phyloP scores from a whole-genome alignment of 1,140 invertebrate genomes.

The Musca vetustissima region DNA sequence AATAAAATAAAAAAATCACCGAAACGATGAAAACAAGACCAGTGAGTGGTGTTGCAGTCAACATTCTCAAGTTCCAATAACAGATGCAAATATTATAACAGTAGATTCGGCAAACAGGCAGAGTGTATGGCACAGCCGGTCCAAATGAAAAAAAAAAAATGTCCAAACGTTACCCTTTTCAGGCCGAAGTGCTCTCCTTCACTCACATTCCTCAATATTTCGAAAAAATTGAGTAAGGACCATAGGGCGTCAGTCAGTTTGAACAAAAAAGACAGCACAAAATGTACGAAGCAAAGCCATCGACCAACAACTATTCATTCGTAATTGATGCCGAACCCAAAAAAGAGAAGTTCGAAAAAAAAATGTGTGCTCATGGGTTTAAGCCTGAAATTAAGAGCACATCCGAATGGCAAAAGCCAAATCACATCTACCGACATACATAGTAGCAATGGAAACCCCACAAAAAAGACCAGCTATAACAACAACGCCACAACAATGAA shows the following conservation, averaged over 20 bases:
- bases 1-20: no score
- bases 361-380: background rate
- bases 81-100: no score
- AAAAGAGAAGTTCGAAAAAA: background rate
- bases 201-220: background rate
- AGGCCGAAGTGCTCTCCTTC: no score
- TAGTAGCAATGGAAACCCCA: background rate
- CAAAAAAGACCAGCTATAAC: conserved; percentile 1
- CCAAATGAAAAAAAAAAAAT: no score
- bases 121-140: no score
- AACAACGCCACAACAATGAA: conserved; percentile 1
- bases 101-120: no score
- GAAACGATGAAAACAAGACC: no score
- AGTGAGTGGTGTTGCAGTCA: no score
- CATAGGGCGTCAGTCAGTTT: conserved; percentile 16
- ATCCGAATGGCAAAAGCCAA: conserved; percentile 3
- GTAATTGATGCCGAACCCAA: background rate
- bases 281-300: background rate
- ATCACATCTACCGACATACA: background rate
- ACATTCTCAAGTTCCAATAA: no score
- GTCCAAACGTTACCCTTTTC: no score
- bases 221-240: conserved; percentile 22
- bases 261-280: background rate
- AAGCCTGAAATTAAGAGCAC: background rate
- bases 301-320: background rate